A percentile compares a stretch with the other conserved stretches of the same genome.
Evolutionary conservation across 2,888 invertebrate genomes (phyloP).

Genomic region (Junonia oenone): DNA sequence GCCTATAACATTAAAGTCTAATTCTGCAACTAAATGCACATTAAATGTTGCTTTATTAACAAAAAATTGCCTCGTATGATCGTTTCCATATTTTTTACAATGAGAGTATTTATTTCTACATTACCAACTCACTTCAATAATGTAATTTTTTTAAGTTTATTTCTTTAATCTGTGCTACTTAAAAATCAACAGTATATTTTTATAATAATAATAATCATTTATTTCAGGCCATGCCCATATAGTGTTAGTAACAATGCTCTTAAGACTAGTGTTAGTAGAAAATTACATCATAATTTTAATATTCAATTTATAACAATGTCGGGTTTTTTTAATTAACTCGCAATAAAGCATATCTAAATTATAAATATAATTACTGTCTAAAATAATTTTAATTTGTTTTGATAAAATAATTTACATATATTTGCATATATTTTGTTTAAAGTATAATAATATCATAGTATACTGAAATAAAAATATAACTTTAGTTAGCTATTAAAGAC

Average conservation of each 20-base stretch:
- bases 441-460: too few relatives aligned
- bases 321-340: background rate
- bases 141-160: background rate
- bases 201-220: too few relatives aligned
- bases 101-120: conserved; percentile 59
- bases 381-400: background rate
- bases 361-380: background rate
- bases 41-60: conserved; percentile 67
- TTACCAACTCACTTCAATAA: conserved; percentile 16
- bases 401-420: background rate
- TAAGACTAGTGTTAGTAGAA: too few relatives aligned
- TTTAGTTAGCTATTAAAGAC: too few relatives aligned
- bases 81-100: conserved; percentile 42
- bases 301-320: background rate
- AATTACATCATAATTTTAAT: too few relatives aligned
- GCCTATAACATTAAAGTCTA: conserved; percentile 46
- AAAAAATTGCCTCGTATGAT: conserved; percentile 46
- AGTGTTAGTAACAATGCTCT: too few relatives aligned
- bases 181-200: background rate
- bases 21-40: conserved; percentile 63
- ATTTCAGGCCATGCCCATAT: too few relatives aligned
- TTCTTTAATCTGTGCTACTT: conserved; percentile 4
- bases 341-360: background rate
- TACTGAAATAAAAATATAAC: too few relatives aligned
- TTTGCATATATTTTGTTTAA: background rate